Conservation (phyloP, 1,140 invertebrate species). For the Conus betulinus region DNA sequence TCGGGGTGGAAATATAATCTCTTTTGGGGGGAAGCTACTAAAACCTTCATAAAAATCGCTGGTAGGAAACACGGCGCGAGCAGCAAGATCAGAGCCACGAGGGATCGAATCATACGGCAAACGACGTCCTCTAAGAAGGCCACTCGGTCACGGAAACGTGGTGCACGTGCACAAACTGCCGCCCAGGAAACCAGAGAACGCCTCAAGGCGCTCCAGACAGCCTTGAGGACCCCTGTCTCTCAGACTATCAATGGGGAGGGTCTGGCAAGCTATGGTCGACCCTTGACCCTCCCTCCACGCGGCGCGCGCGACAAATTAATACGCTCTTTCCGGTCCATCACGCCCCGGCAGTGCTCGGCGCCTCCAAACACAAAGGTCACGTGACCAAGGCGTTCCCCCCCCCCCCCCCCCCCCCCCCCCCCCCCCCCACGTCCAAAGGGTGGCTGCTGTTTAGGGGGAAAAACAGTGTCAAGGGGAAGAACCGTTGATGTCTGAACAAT, state of each 20-base stretch:
- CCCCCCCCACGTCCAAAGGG: background rate
- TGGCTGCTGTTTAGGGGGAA: background rate
- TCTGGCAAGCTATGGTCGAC: background rate
- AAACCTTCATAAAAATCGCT: no score
- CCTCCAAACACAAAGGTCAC: background rate
- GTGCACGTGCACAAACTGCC: no score
- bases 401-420: background rate
- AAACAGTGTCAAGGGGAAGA: background rate
- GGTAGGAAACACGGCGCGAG: no score
- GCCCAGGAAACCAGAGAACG: background rate
- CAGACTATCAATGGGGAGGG: background rate
- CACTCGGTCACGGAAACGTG: no score
- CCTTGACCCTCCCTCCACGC: background rate
- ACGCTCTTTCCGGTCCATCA: constrained; percentile 22
- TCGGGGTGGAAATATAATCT: no score
- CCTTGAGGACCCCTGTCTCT: background rate
- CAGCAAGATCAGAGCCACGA: no score
- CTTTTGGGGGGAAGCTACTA: no score
- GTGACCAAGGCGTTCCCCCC: background rate
- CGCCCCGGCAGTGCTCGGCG: background rate
- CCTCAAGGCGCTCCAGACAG: background rate
- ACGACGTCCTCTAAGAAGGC: no score
- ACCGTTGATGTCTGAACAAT: background rate
- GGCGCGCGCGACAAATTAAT: constrained; percentile 16
- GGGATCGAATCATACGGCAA: no score